These are phyloP conservation scores for Limulus polyphemus DNA, from an alignment of 2,888 invertebrate species.

Conservation along the genomic window DNA sequence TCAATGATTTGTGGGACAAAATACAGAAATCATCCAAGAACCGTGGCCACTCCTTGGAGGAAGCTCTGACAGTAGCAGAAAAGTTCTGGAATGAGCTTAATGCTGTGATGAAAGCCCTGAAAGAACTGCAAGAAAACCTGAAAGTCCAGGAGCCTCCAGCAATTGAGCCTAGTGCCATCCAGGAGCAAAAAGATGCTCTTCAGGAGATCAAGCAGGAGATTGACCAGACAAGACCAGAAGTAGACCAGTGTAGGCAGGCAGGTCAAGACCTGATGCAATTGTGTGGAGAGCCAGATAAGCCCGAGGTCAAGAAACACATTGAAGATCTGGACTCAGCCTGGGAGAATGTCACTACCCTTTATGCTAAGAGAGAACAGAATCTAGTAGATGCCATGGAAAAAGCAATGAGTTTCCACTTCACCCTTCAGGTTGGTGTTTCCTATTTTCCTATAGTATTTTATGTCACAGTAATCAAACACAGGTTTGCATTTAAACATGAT, in stretches of 20 bases:
- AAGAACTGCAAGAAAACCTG: constrained; percentile 77
- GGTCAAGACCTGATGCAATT: constrained; percentile 85
- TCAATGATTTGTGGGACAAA: constrained; percentile 85
- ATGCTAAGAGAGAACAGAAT: constrained; percentile 80
- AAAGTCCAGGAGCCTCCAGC: constrained; percentile 83
- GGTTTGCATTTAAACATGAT: too few species aligned
- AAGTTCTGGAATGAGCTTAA: constrained; percentile 92
- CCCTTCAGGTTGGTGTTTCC: constrained; percentile 40
- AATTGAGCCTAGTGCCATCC: constrained; percentile 78
- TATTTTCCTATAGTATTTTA: too few species aligned
- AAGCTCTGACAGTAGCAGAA: constrained; percentile 74
- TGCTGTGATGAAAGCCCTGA: constrained; percentile 71
- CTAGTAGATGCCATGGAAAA: constrained; percentile 95
- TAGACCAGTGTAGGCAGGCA: constrained; percentile 80
- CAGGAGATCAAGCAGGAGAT: constrained; percentile 38
- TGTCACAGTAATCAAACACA: too few species aligned
- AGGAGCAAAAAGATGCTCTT: constrained; percentile 81
- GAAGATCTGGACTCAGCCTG: constrained; percentile 88
- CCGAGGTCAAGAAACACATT: constrained; percentile 94
- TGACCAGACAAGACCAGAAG: constrained; percentile 68
- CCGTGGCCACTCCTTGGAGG: constrained; percentile 68
- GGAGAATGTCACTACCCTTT: constrained; percentile 86
- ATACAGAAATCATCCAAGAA: constrained; percentile 74
- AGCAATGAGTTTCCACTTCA: constrained; percentile 82
- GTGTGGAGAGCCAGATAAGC: constrained; percentile 92